Evolutionary conservation across 2,797 vertebrate genomes (phyloP).

Genomic region (Girardinus metallicus): DNA sequence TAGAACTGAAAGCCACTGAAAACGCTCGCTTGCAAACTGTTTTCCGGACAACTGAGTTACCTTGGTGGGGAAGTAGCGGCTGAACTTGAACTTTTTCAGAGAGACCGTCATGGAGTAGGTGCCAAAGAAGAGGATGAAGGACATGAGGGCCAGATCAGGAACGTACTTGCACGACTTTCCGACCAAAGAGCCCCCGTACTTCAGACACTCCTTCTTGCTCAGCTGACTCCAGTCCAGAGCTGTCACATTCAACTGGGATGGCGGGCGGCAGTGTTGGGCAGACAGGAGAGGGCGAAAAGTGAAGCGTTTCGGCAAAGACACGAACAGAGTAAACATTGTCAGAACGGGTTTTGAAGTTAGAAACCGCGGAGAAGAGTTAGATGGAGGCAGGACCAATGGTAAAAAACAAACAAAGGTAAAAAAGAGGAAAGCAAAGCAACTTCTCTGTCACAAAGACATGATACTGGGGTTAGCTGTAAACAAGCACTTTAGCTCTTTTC

Average conservation of each 20-base stretch:
- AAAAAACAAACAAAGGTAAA: slow-evolving; percentile 44
- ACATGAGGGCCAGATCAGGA: slow-evolving; percentile 96
- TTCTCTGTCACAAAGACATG: slow-evolving; percentile 11
- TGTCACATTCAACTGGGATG: slow-evolving; percentile 91
- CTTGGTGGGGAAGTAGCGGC: slow-evolving; percentile 97
- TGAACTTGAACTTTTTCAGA: slow-evolving; percentile 98
- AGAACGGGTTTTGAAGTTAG: slow-evolving; percentile 20
- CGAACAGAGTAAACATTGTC: slow-evolving; percentile 5
- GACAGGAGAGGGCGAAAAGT: slow-evolving; percentile 46
- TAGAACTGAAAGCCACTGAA: not conserved
- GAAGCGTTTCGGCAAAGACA: slow-evolving; percentile 39
- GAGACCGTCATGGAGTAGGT: slow-evolving; percentile 96
- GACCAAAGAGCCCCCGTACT: slow-evolving; percentile 89
- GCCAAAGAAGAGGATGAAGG: slow-evolving; percentile 98
- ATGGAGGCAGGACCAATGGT: slow-evolving; percentile 28
- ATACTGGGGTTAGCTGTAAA: slow-evolving; percentile 16
- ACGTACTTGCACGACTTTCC: slow-evolving; percentile 92
- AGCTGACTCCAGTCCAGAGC: slow-evolving; percentile 96
- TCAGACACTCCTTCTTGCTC: slow-evolving; percentile 95
- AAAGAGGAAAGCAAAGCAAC: slow-evolving; percentile 31
- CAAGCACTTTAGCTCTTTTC: slow-evolving; percentile 12
- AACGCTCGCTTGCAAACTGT: not conserved
- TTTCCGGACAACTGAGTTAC: slow-evolving; percentile 66
- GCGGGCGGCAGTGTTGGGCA: slow-evolving; percentile 39
- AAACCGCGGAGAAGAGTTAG: slow-evolving; percentile 19